Conservation (phyloP, 2,113 vertebrate genomes). For the Rhabdornis inornatus region DNA sequence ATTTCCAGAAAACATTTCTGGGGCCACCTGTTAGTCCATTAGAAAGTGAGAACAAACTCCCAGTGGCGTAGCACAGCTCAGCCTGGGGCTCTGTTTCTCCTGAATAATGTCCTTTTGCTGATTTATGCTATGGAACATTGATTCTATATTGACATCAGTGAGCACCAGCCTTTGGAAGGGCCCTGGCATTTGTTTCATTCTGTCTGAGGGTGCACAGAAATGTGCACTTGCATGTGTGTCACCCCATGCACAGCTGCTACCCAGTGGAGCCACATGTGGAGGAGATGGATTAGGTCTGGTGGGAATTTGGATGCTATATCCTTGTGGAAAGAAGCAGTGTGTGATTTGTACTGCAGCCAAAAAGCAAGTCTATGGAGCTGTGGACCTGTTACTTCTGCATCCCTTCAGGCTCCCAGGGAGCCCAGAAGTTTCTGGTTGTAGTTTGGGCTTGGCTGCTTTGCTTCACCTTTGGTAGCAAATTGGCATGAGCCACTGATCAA, state of each 20-base stretch:
- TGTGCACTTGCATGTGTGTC: not conserved
- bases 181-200: not conserved
- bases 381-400: not conserved
- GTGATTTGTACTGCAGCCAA: not conserved
- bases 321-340: not conserved
- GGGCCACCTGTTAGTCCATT: constrained; percentile 26
- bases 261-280: not conserved
- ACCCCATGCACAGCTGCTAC: not conserved
- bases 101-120: not conserved
- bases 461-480: not conserved
- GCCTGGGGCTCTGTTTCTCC: not conserved
- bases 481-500: not conserved
- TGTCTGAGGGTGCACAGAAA: not conserved
- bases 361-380: not conserved
- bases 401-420: not conserved
- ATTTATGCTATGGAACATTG: not conserved
- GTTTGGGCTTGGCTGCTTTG: not conserved
- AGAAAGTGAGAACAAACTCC: constrained; percentile 5
- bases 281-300: not conserved
- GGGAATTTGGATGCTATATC: not conserved
- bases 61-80: not conserved
- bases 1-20: not conserved
- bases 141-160: not conserved
- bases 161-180: not conserved
- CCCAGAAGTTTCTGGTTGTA: not conserved